Evolutionary conservation across 2,113 vertebrate genomes (phyloP), one percentile per base, ranked within the genome.

Genomic region (Rhinopomastus cyanomelas): DNA sequence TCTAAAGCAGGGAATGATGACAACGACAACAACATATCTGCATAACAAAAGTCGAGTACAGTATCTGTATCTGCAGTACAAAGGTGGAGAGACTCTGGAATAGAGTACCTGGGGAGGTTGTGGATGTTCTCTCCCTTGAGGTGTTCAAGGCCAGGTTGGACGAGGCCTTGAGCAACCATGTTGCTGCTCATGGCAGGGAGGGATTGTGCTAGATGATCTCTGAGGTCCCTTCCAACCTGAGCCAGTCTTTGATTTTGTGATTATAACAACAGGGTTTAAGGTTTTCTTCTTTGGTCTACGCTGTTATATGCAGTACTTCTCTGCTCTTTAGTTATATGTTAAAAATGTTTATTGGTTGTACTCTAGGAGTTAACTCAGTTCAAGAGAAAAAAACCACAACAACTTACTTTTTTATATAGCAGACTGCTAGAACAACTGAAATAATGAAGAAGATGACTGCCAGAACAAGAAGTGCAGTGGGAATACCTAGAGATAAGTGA

Each of bases 351-450:
- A 65, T 16, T 77, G 46, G 9, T 56, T 39, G 20, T 67, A 84
- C 5, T 53, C 46, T 32, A 81, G 48, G 19, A 75, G 4, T 64
- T 72, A 57, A 57, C 16, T 66, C 18, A 55, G 30, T 73, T 8
- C 10, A 36, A 81, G 20, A 21, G 29, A 30, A 22, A 20, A 64
- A 29, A 36, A 21, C 36, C 32, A 57, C 39, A 68, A 6, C 16
- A 4, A 61, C 98, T 97, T 87, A 99, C 98, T 94, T 95, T 98
- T 97, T 98, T 66, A 98, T 29, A 62, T 98, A 98, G 86, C 96
- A 98, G 73, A 98, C 26, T 25, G 96, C 97, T 36, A 97, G 96
- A 49, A 96, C 87, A 73, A 97, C 94, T 19, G 97, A 90, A 20
- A 98, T 95, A 32, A 98, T 67, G 55, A 99, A 97, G 69, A 97